These are phyloP conservation scores for Linyphia triangularis DNA, from an alignment of 2,888 invertebrate genomes.

Conservation along the genomic window DNA sequence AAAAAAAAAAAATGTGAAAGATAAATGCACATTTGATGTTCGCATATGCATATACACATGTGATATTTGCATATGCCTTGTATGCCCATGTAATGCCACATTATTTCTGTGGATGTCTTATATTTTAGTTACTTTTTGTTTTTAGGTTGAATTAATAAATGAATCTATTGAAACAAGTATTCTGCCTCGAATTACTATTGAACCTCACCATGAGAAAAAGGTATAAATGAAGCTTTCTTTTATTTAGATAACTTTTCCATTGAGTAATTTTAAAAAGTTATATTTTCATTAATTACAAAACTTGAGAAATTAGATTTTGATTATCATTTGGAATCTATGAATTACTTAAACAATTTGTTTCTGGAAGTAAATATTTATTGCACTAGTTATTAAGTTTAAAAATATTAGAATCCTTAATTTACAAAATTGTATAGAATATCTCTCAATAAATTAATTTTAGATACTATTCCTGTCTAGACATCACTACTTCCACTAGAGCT, in stretches of 20 bases:
- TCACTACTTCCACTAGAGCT: too few species aligned
- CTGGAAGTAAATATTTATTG: too few species aligned
- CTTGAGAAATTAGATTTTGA: neutral
- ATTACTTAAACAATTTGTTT: too few species aligned
- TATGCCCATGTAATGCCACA: too few species aligned
- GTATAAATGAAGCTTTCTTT: slow-evolving; percentile 13
- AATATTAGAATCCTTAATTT: too few species aligned
- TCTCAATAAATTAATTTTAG: too few species aligned
- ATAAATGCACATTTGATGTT: too few species aligned
- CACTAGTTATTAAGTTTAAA: too few species aligned
- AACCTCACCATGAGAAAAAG: slow-evolving; percentile 70
- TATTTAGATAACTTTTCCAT: neutral
- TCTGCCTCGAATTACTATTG: slow-evolving; percentile 78
- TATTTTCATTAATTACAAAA: neutral
- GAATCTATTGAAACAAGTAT: slow-evolving; percentile 79
- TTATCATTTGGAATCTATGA: neutral
- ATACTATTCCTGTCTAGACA: too few species aligned
- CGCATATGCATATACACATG: neutral
- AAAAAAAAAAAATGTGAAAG: too few species aligned
- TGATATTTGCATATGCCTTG: neutral
- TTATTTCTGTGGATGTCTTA: neutral
- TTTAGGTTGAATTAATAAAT: slow-evolving; percentile 32
- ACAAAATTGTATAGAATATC: too few species aligned
- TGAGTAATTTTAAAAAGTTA: neutral
- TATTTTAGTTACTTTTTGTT: neutral